phyloP scores from a whole-genome alignment of 2,113 vertebrate genomes.

The Callopanchax toddi region DNA sequence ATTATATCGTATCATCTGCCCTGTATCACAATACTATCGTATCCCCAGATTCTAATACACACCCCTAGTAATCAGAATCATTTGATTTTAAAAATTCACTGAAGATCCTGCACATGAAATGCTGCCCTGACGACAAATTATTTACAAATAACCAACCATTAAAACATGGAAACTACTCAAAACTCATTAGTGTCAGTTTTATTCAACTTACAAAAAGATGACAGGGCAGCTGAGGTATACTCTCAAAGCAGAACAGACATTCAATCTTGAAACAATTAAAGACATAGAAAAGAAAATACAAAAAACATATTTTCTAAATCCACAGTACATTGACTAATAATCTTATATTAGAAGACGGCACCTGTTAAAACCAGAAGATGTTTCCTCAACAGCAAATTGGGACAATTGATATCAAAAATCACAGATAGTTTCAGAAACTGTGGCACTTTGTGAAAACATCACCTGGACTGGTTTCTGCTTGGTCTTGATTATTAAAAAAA shows the following conservation, averaged over 20 bases:
- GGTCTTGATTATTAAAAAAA: slow-evolving; percentile 12
- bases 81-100: too few species aligned
- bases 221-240: slow-evolving; percentile 14
- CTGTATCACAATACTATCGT: too few species aligned
- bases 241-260: neutral
- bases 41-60: too few species aligned
- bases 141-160: too few species aligned
- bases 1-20: too few species aligned
- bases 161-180: too few species aligned
- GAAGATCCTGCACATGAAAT: too few species aligned
- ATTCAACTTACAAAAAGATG: slow-evolving; percentile 22
- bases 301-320: slow-evolving; percentile 18
- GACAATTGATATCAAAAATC: slow-evolving; percentile 28
- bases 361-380: slow-evolving; percentile 65
- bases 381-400: slow-evolving; percentile 37
- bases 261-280: slow-evolving; percentile 15
- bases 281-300: slow-evolving; percentile 4
- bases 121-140: too few species aligned
- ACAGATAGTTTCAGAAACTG: slow-evolving; percentile 36
- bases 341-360: slow-evolving; percentile 41
- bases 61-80: too few species aligned
- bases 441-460: slow-evolving; percentile 23
- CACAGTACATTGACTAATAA: slow-evolving; percentile 61
- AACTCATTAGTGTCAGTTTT: slow-evolving; percentile 40
- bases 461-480: neutral